Conservation (phyloP, 2,113 vertebrate species). For the Nicator chloris region DNA sequence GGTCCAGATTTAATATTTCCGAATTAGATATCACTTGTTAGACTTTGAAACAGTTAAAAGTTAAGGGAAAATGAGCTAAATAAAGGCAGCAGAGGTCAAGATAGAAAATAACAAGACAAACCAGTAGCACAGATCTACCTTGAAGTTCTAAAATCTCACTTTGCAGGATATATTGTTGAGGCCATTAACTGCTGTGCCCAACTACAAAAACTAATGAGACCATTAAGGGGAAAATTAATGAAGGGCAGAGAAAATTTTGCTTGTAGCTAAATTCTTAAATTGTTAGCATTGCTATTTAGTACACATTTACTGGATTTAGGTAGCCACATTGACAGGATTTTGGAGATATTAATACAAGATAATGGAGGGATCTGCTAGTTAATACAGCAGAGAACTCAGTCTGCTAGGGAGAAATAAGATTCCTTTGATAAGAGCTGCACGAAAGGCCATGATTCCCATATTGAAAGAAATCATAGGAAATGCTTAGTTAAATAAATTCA, state of each 20-base stretch:
- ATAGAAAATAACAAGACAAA: constrained; percentile 35
- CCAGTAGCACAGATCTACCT: constrained; percentile 8
- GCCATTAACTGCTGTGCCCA: constrained; percentile 60
- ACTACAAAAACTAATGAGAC: constrained; percentile 66
- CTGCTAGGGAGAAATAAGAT: background rate
- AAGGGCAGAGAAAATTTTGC: constrained; percentile 32
- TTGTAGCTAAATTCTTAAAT: constrained; percentile 55
- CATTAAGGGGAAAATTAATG: constrained; percentile 60
- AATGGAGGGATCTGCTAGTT: background rate
- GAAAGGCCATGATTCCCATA: background rate
- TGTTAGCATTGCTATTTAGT: constrained; percentile 59
- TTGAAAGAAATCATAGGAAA: background rate
- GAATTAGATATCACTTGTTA: background rate
- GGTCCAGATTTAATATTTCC: background rate
- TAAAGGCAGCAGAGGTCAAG: constrained; percentile 1
- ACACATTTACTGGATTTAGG: constrained; percentile 37
- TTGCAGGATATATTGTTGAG: constrained; percentile 57
- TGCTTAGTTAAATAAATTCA: background rate
- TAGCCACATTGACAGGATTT: background rate
- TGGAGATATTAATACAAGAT: background rate
- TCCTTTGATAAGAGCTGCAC: background rate
- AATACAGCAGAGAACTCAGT: background rate
- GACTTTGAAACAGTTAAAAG: background rate
- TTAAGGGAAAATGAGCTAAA: constrained; percentile 10
- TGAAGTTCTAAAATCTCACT: constrained; percentile 37